Evolutionary conservation across 2,797 vertebrate species (phyloP).

Genomic region (Glossophaga mutica): DNA sequence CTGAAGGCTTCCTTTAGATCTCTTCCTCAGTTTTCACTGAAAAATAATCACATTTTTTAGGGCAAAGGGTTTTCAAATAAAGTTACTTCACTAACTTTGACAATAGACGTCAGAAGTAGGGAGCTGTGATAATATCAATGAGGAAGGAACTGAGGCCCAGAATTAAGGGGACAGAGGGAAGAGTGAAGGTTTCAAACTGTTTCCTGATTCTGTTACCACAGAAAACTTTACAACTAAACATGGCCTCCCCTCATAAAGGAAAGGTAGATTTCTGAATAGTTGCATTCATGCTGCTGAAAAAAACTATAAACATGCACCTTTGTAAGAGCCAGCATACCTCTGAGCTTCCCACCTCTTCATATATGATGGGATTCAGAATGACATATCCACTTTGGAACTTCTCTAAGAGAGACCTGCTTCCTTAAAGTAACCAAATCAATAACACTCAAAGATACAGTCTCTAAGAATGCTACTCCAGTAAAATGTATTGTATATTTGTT

Average conservation of each 20-base stretch:
- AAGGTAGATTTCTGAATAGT: not conserved
- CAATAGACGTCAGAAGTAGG: not conserved
- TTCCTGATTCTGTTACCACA: not conserved
- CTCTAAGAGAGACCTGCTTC: not conserved
- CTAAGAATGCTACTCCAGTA: not conserved
- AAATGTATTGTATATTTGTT: not conserved
- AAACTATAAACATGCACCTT: not conserved
- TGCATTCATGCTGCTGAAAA: not conserved
- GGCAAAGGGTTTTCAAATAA: not conserved
- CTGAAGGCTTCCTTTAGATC: not conserved
- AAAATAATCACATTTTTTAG: not conserved
- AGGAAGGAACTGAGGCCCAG: not conserved
- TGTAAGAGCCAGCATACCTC: not conserved
- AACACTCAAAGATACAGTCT: not conserved
- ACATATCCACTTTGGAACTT: not conserved
- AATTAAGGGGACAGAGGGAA: not conserved
- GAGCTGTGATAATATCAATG: not conserved
- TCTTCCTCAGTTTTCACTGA: not conserved
- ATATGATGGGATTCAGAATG: not conserved
- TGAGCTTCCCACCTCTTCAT: not conserved
- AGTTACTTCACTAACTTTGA: not conserved
- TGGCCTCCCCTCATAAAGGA: not conserved
- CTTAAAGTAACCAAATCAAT: not conserved
- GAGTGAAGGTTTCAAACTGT: not conserved
- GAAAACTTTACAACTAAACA: not conserved